Conservation (phyloP, 2,113 vertebrate genomes). For the human region GRCh38 chr9:101741501-101742000, state of each 20-base stretch:
- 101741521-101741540: background rate
- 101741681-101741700: conserved; percentile 46
- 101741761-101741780: conserved; percentile 46
- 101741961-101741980: conserved; percentile 13
- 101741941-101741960: background rate
- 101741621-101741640: conserved; percentile 36
- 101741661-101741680: conserved; percentile 38
- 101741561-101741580: background rate
- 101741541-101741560: background rate
- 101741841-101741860: background rate
- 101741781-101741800: background rate
- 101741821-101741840: background rate
- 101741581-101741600: background rate
- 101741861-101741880: background rate
- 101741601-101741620: conserved; percentile 39
- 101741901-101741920: background rate
- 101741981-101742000: background rate
- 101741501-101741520: background rate
- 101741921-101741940: background rate
- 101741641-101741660: background rate
- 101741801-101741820: background rate
- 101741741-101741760: conserved; percentile 47
- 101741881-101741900: background rate
- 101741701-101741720: conserved; percentile 30
- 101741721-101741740: conserved; percentile 47